Evolutionary conservation across 2,797 vertebrate species (phyloP), one percentile per base, ranked within the genome.

Genomic region (Kryptopterus vitreolus): DNA sequence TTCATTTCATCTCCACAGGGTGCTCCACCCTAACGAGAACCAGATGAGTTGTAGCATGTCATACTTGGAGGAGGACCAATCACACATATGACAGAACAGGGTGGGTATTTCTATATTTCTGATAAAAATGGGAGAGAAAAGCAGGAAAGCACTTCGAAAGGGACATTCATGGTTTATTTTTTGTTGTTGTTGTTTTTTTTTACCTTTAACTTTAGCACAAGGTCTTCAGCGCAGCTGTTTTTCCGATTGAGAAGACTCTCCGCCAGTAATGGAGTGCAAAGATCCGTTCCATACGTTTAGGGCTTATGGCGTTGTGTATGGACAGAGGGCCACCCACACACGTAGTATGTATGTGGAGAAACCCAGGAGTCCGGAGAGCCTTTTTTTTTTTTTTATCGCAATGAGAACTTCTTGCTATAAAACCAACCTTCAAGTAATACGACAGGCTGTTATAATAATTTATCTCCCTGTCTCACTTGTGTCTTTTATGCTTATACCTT

Each of bases 41-140:
- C 96, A 97, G 92, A 95, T 95, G 95, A 88, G 90, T 88, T 91
- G 87, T 91, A 95, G 94, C 93, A 92, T 95, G 94, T 96, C 95
- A 95, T 95, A 96, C 91, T 96, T 98, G 96, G 96, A 96, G 86
- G 85, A 87, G 89, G 92, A 95, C 95, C 95, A 95, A 93, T 93
- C 91, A 83, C 93, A 94, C 94, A 94, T n/a, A n/a, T 93, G 95
- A 92, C 95, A 94, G 91, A 88, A 93, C 93, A 95, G 94, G 92
- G 94, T 94, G 94, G 95, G 93, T 94, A 95, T 93, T 93, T 94
- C 91, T 94, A 85, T 83, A 92, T 91, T 92, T 93, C 95, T 94
- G 93, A 95, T 96, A 95, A 91, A 96, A 93, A 91, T 88, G 75
- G 86, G 91, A 93, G 89, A 92, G 86, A 88, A 95, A 91, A 92